Conservation (phyloP, 64 coral and sea anemone genomes). For the Catalaphyllia jardinei region DNA sequence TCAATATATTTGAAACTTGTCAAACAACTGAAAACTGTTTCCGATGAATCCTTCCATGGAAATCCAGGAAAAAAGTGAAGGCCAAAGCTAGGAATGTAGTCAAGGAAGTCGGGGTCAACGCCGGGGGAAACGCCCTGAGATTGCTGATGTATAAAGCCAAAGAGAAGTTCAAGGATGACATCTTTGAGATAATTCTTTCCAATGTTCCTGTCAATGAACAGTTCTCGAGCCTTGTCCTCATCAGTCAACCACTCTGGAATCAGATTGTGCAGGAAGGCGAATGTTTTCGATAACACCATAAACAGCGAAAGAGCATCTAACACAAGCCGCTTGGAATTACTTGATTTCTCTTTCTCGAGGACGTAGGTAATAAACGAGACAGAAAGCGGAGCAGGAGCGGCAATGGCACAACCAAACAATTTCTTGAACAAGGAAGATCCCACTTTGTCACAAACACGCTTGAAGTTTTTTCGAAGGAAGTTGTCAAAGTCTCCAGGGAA, state of each 20-base stretch:
- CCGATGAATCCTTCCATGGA: background rate
- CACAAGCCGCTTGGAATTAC: conserved; percentile 10
- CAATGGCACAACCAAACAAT: conserved; percentile 48
- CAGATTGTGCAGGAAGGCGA: conserved; percentile 40
- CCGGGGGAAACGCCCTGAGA: background rate
- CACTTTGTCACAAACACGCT: conserved; percentile 4
- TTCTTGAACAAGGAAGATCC: conserved; percentile 15
- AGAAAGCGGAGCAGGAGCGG: conserved; percentile 46
- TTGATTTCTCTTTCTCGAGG: background rate
- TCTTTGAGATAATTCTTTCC: background rate
- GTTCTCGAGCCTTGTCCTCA: background rate
- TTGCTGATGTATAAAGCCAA: background rate
- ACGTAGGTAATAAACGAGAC: conserved; percentile 39
- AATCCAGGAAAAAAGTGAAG: conserved; percentile 20
- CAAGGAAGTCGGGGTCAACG: background rate
- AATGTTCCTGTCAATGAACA: background rate
- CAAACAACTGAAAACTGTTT: background rate
- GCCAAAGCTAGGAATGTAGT: conserved; percentile 20
- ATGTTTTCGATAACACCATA: background rate
- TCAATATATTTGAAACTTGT: conserved; percentile 21
- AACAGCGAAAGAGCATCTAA: conserved; percentile 45
- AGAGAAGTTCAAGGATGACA: background rate
- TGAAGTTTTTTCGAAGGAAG: conserved; percentile 43
- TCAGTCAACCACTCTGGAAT: background rate
- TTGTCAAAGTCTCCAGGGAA: conserved; percentile 29